Percentiles rank a stretch among this genome's conserved stretches.
Conservation (phyloP, 2,888 invertebrate species). For the Horisme vitalbata region DNA sequence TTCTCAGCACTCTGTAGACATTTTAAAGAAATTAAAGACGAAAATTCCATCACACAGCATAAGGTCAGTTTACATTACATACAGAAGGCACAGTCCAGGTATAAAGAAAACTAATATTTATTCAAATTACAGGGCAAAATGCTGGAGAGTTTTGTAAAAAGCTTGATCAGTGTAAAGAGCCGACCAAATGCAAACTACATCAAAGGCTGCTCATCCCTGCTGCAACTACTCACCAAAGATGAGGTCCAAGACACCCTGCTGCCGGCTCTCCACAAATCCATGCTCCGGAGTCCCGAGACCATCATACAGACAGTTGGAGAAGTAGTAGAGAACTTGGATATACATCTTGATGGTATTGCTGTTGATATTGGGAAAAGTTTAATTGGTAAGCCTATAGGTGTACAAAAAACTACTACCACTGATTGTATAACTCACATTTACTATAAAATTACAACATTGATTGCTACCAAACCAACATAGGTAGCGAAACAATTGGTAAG, state of each 20-base stretch:
- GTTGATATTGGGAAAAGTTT: slow-evolving; percentile 91
- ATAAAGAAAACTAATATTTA: too few species aligned
- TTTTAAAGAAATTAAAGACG: slow-evolving; percentile 72
- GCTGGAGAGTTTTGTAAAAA: slow-evolving; percentile 89
- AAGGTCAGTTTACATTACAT: too few species aligned
- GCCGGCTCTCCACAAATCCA: slow-evolving; percentile 94
- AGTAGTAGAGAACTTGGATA: slow-evolving; percentile 86
- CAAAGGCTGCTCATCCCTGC: slow-evolving; percentile 85
- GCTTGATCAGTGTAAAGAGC: slow-evolving; percentile 88
- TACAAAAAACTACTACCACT: background rate
- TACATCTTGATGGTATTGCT: slow-evolving; percentile 91
- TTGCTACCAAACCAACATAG: too few species aligned
- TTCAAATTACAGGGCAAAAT: slow-evolving; percentile 78
- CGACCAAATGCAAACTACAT: slow-evolving; percentile 88
- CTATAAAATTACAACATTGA: background rate
- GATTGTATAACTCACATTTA: too few species aligned
- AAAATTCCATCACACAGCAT: slow-evolving; percentile 71
- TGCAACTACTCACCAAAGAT: slow-evolving; percentile 83
- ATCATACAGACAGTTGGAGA: slow-evolving; percentile 91
- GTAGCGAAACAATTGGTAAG: too few species aligned
- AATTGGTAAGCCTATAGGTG: slow-evolving; percentile 80
- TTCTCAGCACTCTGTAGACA: slow-evolving; percentile 85
- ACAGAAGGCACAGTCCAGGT: too few species aligned
- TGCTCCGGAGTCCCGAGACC: slow-evolving; percentile 96
- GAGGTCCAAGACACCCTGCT: slow-evolving; percentile 89